Evolutionary conservation across 2,888 invertebrate species (phyloP), one percentile per base, ranked within the genome.

Genomic region (Apamea crenata): DNA sequence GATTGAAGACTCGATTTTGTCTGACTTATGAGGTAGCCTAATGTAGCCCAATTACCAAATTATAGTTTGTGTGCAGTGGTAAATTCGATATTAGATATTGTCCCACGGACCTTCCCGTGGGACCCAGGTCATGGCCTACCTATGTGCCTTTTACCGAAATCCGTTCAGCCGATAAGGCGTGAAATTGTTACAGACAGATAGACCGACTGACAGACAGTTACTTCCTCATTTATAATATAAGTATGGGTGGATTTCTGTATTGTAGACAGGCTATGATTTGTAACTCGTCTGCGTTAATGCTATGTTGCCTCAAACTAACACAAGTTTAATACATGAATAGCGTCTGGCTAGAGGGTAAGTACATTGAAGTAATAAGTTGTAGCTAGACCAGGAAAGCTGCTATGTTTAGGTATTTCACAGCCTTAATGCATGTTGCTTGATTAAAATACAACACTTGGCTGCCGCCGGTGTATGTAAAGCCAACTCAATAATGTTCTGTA

Each of bases 391-490:
- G 12, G 14, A 59, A 56, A 69, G 25, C 44, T 78, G 4, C 40
- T 29, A 21, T 80, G n/a, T 61, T 84, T 50, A 66, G n/a, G 65
- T 68, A 84, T 69, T 79, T 66, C 36, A 59, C 21, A 59, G 65
- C 47, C 18, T 44, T 69, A 78, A 69, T 61, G 50, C 53, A 53
- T 56, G 50, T 65, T 69, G 47, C 80, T 82, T 82, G 72, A 80
- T 82, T 84, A 80, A 82, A 82, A 73, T 66, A 84, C 53, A 61
- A 79, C 80, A 69, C 85, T 73, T 70, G 47, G 21, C 65, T 72
- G 59, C 85, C 32, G 16, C 65, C 8, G 25, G 18, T 6, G 40
- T 67, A 63, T n/a, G 12, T 36, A 69, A 53, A 65, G 36, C 44
- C 25, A 44, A 73, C 53, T 82, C 65, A 84, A 36, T 79, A 59